These are phyloP conservation scores for Heterohyrax brucei DNA, from an alignment of 2,797 vertebrate genomes.

Conservation along the genomic window DNA sequence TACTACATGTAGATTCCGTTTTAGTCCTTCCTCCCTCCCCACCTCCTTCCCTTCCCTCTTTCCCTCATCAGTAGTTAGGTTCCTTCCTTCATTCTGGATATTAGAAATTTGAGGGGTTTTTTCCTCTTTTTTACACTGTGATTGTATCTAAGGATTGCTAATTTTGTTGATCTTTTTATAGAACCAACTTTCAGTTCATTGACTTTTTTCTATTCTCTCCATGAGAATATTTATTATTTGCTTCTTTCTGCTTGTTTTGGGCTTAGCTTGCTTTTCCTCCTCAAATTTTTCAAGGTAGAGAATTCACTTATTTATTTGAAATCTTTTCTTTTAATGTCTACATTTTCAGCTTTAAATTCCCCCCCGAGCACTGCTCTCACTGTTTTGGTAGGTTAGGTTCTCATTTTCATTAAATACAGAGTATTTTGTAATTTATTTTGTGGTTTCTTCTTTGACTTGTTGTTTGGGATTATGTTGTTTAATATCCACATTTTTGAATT, in stretches of 20 bases:
- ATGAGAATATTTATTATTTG: neutral
- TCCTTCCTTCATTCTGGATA: neutral
- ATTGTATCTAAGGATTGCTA: neutral
- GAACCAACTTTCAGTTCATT: neutral
- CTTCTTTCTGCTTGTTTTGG: neutral
- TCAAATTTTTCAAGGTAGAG: neutral
- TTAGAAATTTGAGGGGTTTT: neutral
- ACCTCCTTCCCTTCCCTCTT: accelerated
- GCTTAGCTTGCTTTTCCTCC: neutral
- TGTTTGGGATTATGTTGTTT: neutral
- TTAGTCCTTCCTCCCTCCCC: neutral
- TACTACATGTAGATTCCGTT: too few species aligned
- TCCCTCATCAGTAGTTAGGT: neutral
- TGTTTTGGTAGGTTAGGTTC: neutral
- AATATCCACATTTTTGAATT: neutral
- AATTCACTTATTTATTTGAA: neutral
- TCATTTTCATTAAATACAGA: neutral
- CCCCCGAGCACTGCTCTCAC: neutral
- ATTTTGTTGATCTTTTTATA: neutral
- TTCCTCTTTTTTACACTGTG: neutral
- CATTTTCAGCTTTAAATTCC: neutral
- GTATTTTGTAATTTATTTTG: neutral
- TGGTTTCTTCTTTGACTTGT: neutral
- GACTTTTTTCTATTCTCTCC: neutral
- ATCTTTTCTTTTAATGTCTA: neutral